Evolutionary conservation across 2,113 vertebrate species (phyloP).

Genomic region (Nyctibius bracteatus): DNA sequence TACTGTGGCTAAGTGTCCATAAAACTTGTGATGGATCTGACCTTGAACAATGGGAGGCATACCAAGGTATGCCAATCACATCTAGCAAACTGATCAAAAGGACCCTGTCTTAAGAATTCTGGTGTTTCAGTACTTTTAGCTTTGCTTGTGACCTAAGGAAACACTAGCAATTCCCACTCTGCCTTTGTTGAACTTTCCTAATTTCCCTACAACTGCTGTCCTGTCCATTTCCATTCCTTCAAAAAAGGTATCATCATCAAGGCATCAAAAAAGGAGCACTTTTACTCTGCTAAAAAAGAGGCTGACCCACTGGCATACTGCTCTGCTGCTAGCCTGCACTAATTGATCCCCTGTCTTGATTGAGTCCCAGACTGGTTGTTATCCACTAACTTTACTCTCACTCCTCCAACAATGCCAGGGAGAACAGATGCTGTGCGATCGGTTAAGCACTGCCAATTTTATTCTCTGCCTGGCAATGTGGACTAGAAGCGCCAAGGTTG

Average conservation of each 20-base stretch:
- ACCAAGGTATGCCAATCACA: neutral
- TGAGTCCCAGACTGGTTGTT: neutral
- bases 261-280: no score
- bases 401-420: neutral
- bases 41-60: neutral
- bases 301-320: neutral
- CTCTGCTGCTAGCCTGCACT: neutral
- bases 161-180: neutral
- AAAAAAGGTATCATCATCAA: neutral
- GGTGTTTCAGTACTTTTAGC: neutral
- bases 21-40: neutral
- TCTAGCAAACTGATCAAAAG: neutral
- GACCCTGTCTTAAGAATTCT: neutral
- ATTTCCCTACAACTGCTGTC: neutral
- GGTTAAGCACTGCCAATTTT: neutral
- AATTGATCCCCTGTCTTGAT: neutral
- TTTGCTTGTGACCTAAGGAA: neutral
- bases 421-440: neutral
- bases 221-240: neutral
- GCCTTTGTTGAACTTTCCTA: neutral
- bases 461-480: neutral
- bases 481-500: neutral
- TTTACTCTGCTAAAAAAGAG: neutral
- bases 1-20: neutral
- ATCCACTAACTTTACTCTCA: neutral